Base-by-base conservation (phyloP, 1,140 invertebrate species). In the Pinna nobilis region DNA sequence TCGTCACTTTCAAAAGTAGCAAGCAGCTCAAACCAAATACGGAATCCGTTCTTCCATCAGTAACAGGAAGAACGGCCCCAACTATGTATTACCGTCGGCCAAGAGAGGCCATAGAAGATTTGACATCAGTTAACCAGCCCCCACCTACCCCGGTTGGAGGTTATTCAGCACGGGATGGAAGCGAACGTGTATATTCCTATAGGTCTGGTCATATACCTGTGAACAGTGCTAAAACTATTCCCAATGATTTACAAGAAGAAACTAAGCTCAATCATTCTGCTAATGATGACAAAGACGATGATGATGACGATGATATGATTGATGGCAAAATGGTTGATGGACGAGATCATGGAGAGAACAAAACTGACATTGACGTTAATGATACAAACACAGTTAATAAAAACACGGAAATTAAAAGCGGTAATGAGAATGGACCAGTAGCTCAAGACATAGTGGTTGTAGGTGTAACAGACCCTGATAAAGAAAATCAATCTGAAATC, bases 71-170 rank as follows among this genome's bases (percentile, higher is more conserved):
- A 23, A 64, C 66, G 4, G 73, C 67, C 2, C 73, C 73, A 37
- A 70, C 49, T 59, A 64, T 65, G 39, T 55, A 41, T 44, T 70
- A 57, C 25, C 59, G 57, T 20, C 33, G 51, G 50, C 65, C 37
- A 49, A 30, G 66, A 41, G 66, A 67, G 44, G 25, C 49, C 18
- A 13, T 49, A 23, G 41, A 51, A 2, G 73, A 75, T n/a, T 47
- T 39, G 23, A 50, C 50, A 9, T 63, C 72, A 11, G 32, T 68
- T 15, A 44, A 67, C 25, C 55, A 64, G 39, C 73, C 73, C 32
- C 73, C 67, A 7, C 73, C 73, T 18, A 75, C 73, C 1, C 73
- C 73, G 7, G 60, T 70, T 37, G 67, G 73, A 35, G 66, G 47
- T 15, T 66, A 65, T 30, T 75, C 73, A 15, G 37, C 51, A 7